These are phyloP conservation scores for Columba guinea DNA, from an alignment of 2,797 vertebrate species.

Conservation along the genomic window DNA sequence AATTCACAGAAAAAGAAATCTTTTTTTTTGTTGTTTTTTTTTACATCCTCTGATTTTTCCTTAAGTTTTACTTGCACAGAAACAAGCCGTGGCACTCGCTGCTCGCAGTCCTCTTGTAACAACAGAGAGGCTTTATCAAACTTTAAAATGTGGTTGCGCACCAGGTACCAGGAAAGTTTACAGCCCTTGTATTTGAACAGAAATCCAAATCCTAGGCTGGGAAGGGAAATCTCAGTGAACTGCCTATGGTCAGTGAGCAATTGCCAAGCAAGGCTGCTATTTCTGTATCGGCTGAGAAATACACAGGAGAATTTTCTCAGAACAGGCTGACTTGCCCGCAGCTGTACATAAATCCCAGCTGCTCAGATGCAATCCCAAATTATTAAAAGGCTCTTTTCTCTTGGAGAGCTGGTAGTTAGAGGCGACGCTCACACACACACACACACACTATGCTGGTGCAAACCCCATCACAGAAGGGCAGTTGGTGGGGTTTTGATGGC, in stretches of 20 bases:
- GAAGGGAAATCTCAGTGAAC: neutral
- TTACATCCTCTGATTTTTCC: neutral
- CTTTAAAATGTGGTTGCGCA: neutral
- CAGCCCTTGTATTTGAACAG: slow-evolving; percentile 30
- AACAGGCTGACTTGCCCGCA: neutral
- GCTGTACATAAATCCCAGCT: neutral
- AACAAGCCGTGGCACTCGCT: neutral
- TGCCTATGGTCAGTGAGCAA: neutral
- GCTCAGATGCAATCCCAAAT: neutral
- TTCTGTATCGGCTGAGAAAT: slow-evolving; percentile 30
- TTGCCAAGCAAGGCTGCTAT: neutral
- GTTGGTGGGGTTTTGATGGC: neutral
- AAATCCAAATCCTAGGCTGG: neutral
- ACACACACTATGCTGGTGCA: neutral
- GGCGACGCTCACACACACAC: neutral
- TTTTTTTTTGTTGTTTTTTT: neutral
- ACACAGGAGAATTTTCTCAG: slow-evolving; percentile 2
- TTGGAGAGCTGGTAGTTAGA: neutral
- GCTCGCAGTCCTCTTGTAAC: neutral
- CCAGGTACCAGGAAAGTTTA: neutral
- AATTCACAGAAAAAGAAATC: neutral
- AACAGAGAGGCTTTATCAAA: neutral
- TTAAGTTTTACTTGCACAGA: neutral
- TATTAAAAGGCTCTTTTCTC: neutral
- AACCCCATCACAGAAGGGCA: neutral